phyloP scores from a whole-genome alignment of 2,888 invertebrate species.

The Amitus sp. region DNA sequence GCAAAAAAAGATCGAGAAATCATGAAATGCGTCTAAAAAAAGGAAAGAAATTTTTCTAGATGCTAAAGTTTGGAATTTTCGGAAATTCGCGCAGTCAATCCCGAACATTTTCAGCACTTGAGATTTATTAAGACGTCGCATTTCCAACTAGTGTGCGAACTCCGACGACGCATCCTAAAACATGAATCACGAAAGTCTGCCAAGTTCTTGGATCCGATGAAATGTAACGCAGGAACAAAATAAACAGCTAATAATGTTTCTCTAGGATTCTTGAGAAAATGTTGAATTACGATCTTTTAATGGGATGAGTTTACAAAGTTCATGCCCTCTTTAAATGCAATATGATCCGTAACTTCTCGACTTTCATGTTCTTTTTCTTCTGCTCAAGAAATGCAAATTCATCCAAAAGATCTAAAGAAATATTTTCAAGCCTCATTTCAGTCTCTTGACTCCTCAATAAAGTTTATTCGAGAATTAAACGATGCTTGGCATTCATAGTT shows the following conservation, averaged over 20 bases:
- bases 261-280: constrained; percentile 18
- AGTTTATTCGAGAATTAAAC: too few relatives aligned
- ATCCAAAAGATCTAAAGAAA: too few relatives aligned
- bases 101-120: constrained; percentile 17
- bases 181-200: constrained; percentile 21
- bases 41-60: background rate
- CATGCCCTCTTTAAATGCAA: constrained; percentile 7
- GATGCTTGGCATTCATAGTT: too few relatives aligned
- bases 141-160: constrained; percentile 18
- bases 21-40: too few relatives aligned
- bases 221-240: constrained; percentile 17
- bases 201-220: constrained; percentile 16
- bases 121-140: constrained; percentile 25
- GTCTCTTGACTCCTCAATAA: too few relatives aligned
- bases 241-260: constrained; percentile 31
- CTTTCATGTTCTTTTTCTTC: background rate
- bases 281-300: constrained; percentile 20
- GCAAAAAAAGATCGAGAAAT: too few relatives aligned
- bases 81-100: constrained; percentile 11
- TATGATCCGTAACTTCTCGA: constrained; percentile 2
- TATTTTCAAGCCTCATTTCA: too few relatives aligned
- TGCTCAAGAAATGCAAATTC: background rate
- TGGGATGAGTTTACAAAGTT: constrained; percentile 16
- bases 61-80: background rate
- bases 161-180: constrained; percentile 14